Base-by-base conservation (phyloP, 2,888 invertebrate genomes). In the Lymantria monacha region DNA sequence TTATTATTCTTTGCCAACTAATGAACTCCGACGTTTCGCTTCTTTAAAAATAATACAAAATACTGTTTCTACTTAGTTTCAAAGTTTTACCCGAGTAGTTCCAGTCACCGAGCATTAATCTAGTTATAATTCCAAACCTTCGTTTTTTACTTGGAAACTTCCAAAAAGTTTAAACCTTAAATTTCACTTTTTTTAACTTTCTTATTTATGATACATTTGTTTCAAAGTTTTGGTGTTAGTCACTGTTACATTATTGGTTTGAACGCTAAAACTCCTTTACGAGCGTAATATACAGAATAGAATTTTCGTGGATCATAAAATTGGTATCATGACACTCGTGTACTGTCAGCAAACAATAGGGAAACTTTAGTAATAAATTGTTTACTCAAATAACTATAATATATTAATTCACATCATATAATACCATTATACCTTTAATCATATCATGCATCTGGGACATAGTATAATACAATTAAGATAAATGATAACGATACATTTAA, bases 31-130 rank as follows among this genome's bases (percentile, higher is more conserved):
- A 80, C 80, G 80, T 74, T 81, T 76, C 74, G 76, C 78, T 82
- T 82, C 79, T 75, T 81, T 83, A 83, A 86, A 88, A 90, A 88
- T 84, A 88, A 83, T 79, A 84, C 80, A 85, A 87, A 87, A 87
- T 81, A 79, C 62, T 63, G 74, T 79, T 81, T 69, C 74, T 74
- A 74, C 75, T 80, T 78, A 81, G 79, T 83, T 81, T 48, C 66
- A 51, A 84, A 87, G 80, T 87, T 83, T 73, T 69, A 69, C 72
- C 71, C 65, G 74, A 79, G 81, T 83, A 86, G 81, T 87, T 85
- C 76, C 80, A 83, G 83, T 87, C 81, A 81, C 79, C 75, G 77
- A 82, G 81, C 88, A 86, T 88, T 90, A 87, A 87, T 89, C 83
- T 85, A 79, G 83, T 87, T 86, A 85, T 83, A 83, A 81, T 83